Conservation (phyloP, 2,888 invertebrate genomes). For the Rhaphigaster nebulosa region DNA sequence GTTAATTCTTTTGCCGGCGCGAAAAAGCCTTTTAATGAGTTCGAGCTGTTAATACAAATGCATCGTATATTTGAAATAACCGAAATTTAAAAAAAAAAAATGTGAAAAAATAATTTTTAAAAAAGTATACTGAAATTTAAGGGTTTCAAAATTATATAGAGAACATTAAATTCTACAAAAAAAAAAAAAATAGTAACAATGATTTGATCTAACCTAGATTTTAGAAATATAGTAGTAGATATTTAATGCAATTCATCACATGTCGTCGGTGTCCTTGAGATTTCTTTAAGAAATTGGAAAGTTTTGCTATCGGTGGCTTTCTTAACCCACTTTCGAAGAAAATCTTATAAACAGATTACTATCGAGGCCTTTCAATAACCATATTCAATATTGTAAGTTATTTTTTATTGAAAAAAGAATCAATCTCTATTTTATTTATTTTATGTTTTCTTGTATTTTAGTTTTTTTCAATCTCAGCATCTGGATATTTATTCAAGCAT, state of each 20-base stretch:
- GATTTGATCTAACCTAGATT: neutral
- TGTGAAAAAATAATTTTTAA: too few relatives aligned
- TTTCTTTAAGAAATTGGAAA: constrained; percentile 25
- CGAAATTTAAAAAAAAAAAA: too few relatives aligned
- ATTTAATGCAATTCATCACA: neutral
- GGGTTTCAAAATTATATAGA: too few relatives aligned
- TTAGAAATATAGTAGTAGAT: neutral
- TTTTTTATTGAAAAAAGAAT: neutral
- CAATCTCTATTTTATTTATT: neutral
- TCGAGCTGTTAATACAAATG: too few relatives aligned
- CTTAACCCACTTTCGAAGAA: constrained; percentile 44
- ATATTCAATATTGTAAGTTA: neutral
- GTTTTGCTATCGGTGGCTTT: constrained; percentile 1
- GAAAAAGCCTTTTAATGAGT: too few relatives aligned
- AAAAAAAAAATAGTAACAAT: too few relatives aligned
- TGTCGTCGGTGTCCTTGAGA: constrained; percentile 1
- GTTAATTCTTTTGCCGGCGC: too few relatives aligned
- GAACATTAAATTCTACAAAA: neutral
- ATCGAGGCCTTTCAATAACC: neutral
- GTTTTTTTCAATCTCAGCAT: too few relatives aligned
- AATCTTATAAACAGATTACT: constrained; percentile 2
- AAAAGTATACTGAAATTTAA: too few relatives aligned
- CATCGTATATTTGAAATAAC: too few relatives aligned
- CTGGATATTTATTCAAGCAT: too few relatives aligned
- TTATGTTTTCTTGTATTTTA: neutral